Conservation (phyloP, 2,888 invertebrate species). For the Eupithecia exiguata region DNA sequence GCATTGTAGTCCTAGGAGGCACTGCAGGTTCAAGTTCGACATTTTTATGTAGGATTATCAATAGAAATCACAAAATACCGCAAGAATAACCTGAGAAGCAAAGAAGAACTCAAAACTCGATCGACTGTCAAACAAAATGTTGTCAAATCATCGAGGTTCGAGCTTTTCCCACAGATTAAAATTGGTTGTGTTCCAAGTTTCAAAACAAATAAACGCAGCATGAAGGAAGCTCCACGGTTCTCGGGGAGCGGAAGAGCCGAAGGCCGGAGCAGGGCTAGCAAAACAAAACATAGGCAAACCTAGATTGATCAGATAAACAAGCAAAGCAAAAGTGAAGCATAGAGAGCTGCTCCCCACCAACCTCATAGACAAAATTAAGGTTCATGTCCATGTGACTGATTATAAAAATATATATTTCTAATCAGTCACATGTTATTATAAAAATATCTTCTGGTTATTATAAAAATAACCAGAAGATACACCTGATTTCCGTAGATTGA, state of each 20-base stretch:
- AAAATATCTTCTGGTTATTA: too few relatives aligned
- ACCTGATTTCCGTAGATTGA: too few relatives aligned
- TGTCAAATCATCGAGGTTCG: constrained; percentile 70
- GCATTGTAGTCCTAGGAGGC: constrained; percentile 95
- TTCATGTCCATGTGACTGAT: too few relatives aligned
- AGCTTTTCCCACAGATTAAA: constrained; percentile 35
- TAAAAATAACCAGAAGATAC: too few relatives aligned
- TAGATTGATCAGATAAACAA: too few relatives aligned
- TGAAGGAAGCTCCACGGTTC: background rate
- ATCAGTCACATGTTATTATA: too few relatives aligned
- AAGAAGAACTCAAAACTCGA: constrained; percentile 15
- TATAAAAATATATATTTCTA: too few relatives aligned
- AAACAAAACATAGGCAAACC: too few relatives aligned
- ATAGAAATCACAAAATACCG: constrained; percentile 49
- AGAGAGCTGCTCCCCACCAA: too few relatives aligned
- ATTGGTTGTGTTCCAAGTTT: constrained; percentile 9
- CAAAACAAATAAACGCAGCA: background rate
- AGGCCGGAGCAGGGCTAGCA: too few relatives aligned
- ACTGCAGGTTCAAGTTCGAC: constrained; percentile 89
- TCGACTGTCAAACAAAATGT: constrained; percentile 53
- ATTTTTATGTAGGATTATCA: constrained; percentile 55
- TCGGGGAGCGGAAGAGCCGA: background rate
- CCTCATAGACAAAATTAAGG: too few relatives aligned
- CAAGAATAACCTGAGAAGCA: constrained; percentile 50
- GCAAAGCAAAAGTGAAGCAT: too few relatives aligned